phyloP scores from a whole-genome alignment of 2,797 vertebrate species.

The Catamblyrhynchus diadema region DNA sequence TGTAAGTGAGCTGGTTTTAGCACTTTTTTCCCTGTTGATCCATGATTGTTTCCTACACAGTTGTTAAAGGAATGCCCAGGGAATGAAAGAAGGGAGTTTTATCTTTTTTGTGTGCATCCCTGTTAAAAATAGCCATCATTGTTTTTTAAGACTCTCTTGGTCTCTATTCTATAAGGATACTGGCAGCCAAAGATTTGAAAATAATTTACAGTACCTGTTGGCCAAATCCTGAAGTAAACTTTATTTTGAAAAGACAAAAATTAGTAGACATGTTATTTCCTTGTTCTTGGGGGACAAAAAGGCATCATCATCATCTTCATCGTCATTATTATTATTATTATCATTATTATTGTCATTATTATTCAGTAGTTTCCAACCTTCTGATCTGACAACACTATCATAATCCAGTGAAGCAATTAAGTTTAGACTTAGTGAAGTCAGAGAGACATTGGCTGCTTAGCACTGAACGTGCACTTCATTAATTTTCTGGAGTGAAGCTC shows the following conservation, averaged over 20 bases:
- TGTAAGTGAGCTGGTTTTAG: conserved; percentile 72
- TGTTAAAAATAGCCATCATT: neutral
- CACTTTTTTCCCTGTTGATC: neutral
- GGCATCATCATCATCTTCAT: neutral
- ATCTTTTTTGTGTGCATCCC: neutral
- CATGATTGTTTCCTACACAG: neutral
- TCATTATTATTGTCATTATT: neutral
- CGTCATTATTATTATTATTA: neutral
- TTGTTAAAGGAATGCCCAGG: neutral
- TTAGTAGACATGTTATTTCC: neutral
- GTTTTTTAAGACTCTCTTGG: neutral
- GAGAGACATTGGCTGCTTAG: neutral
- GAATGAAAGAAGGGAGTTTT: neutral
- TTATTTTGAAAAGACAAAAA: neutral
- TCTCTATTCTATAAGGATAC: neutral
- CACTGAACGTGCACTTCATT: neutral
- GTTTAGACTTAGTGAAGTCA: neutral
- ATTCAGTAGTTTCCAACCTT: neutral
- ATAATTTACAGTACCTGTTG: neutral
- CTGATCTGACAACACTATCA: neutral
- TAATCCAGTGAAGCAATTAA: neutral
- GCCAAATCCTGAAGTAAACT: neutral
- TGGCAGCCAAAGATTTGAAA: neutral
- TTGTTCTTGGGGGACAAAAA: neutral
- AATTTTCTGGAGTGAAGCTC: neutral